These are phyloP conservation scores for Scolopax bukidnonensis DNA, from an alignment of 2,797 vertebrate genomes.

Conservation along the genomic window DNA sequence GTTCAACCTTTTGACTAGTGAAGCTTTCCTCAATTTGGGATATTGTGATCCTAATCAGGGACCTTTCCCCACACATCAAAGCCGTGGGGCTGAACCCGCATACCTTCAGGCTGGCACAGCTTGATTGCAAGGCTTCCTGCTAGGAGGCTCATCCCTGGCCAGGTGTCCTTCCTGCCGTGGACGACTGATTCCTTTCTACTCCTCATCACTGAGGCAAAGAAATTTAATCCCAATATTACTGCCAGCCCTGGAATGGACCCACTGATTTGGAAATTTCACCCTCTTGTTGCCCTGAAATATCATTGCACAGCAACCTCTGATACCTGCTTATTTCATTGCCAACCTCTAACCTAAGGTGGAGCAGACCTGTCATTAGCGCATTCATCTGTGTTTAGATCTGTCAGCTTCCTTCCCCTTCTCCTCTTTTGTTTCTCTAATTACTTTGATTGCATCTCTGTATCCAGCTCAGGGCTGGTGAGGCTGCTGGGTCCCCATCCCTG, in stretches of 20 bases:
- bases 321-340: slow-evolving; percentile 39
- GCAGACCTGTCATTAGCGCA: slow-evolving; percentile 42
- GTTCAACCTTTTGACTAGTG: slow-evolving; percentile 68
- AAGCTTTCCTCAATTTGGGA: slow-evolving; percentile 71
- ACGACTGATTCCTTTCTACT: slow-evolving; percentile 60
- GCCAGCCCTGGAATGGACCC: slow-evolving; percentile 46
- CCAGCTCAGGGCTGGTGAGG: not conserved
- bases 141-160: slow-evolving; percentile 38
- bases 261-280: slow-evolving; percentile 52
- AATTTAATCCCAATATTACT: slow-evolving; percentile 64
- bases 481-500: not conserved
- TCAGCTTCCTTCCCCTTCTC: slow-evolving; percentile 52
- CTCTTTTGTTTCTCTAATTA: slow-evolving; percentile 57
- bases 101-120: slow-evolving; percentile 38
- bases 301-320: not conserved
- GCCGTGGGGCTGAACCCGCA: not conserved
- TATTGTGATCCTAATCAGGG: slow-evolving; percentile 75
- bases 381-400: slow-evolving; percentile 49
- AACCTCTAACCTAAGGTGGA: slow-evolving; percentile 25
- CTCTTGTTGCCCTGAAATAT: slow-evolving; percentile 1
- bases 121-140: slow-evolving; percentile 63
- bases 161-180: slow-evolving; percentile 68
- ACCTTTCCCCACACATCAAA: slow-evolving; percentile 67
- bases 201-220: slow-evolving; percentile 40
- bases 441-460: slow-evolving; percentile 31